Conservation (phyloP, 2,888 invertebrate species). For the Habroteleia sp. region DNA sequence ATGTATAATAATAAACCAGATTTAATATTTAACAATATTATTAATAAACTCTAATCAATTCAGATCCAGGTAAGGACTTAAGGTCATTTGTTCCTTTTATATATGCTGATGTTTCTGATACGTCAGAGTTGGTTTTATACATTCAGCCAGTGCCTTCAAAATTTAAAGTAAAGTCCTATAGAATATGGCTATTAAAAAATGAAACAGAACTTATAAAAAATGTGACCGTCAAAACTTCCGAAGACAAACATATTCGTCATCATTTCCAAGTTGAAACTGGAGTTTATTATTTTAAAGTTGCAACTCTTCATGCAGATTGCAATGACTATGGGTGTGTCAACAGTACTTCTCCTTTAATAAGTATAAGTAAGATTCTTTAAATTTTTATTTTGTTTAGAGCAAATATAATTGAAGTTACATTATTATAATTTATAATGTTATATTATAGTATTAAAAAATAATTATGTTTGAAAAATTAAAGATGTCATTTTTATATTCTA, state of each 20-base stretch:
- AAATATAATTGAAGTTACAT: too few species aligned
- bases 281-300: conserved; percentile 75
- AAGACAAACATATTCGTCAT: conserved; percentile 66
- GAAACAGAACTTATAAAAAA: conserved; percentile 67
- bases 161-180: conserved; percentile 75
- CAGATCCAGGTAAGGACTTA: too few species aligned
- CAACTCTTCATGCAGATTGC: conserved; percentile 74
- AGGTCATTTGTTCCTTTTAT: conserved; percentile 73
- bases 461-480: too few species aligned
- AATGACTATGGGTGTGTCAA: conserved; percentile 73
- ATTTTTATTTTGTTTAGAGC: too few species aligned
- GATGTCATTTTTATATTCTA: too few species aligned
- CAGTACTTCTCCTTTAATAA: conserved; percentile 75
- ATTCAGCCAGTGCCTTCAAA: conserved; percentile 74
- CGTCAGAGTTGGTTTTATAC: conserved; percentile 69
- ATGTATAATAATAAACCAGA: too few species aligned
- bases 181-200: conserved; percentile 75
- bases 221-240: conserved; percentile 45
- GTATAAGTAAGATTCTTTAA: conserved; percentile 71
- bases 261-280: conserved; percentile 73
- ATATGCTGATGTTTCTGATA: conserved; percentile 76
- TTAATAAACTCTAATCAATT: too few species aligned
- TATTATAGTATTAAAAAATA: too few species aligned
- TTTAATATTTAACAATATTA: too few species aligned
- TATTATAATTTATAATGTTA: too few species aligned